Base-by-base conservation (phyloP, 2,113 vertebrate species). In the Tricholaema leucomelas region DNA sequence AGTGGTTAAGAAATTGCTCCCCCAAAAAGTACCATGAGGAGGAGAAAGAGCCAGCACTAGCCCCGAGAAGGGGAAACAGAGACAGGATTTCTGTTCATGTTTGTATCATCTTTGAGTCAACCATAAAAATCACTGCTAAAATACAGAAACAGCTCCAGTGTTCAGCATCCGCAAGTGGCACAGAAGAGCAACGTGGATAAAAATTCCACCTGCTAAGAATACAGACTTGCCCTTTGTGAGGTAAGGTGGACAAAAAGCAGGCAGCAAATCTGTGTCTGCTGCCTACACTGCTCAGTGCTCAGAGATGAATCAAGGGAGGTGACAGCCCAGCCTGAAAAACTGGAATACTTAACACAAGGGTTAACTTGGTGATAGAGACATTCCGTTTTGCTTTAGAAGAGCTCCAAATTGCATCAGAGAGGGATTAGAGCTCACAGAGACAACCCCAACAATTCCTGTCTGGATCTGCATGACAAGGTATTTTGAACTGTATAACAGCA, bases 381-480 rank as follows among this genome's bases (percentile, higher is more conserved):
- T 46, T 78, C 94, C 38, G 40, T 84, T 92, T 92, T 94, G 90
- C 95, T 92, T 95, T 95, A 94, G 88, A 96, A 84, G 74, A 84
- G 88, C 86, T 90, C 92, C 86, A 96, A 96, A 95, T 90, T 87
- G 86, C 21, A 90, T 84, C 88, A 88, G 58, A 56, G n/a, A 8
- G 82, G 83, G 93, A 84, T 59, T 92, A 93, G 94, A 79, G 94
- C 93, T 84, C 93, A 79, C 90, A 76, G 80, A 30, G 40, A 86
- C 94, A 91, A 79, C 83, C 69, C 76, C 8, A 72, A 79, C 81
- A 73, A 94, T 95, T 94, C 94, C 84, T 50, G 63, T 81, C 83
- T 24, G 84, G 80, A 94, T 95, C 78, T 95, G 93, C 94, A 95
- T 94, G 91, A 91, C 93, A 88, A 94, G 92, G 46, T 95, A 88